These are phyloP conservation scores for Xyrauchen texanus DNA, from an alignment of 2,113 vertebrate genomes.

Conservation along the genomic window DNA sequence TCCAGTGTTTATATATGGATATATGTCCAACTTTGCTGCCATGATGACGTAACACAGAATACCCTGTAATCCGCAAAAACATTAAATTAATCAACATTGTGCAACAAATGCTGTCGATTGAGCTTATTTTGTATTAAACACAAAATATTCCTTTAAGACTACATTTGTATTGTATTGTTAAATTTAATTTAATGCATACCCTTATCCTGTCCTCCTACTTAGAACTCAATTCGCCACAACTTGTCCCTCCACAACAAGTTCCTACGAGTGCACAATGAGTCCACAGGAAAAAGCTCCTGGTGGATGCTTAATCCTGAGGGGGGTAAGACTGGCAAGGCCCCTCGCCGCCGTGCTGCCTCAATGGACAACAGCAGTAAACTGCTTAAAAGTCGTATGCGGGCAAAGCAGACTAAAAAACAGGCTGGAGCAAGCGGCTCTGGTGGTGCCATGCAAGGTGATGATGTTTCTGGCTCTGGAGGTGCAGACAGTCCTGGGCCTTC, in stretches of 20 bases:
- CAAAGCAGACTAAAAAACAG: constrained; percentile 91
- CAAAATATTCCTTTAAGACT: too few relatives aligned
- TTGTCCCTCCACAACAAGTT: constrained; percentile 98
- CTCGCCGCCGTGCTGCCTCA: constrained; percentile 89
- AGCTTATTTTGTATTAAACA: too few relatives aligned
- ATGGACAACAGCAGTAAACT: constrained; percentile 98
- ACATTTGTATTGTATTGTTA: background rate
- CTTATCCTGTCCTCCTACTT: constrained; percentile 40
- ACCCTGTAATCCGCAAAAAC: too few relatives aligned
- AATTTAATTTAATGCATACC: background rate
- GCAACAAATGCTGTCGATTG: too few relatives aligned
- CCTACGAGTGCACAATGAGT: constrained; percentile 98
- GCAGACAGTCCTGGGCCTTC: constrained; percentile 84
- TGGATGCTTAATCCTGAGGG: constrained; percentile 98
- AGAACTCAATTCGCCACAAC: constrained; percentile 99
- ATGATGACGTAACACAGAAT: constrained; percentile 68
- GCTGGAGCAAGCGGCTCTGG: constrained; percentile 62
- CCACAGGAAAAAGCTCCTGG: constrained; percentile 98
- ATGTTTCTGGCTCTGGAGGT: constrained; percentile 73
- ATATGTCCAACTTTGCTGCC: background rate
- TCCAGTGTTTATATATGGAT: too few relatives aligned
- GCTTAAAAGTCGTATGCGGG: constrained; percentile 86
- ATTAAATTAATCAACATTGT: too few relatives aligned
- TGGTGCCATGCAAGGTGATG: constrained; percentile 74
- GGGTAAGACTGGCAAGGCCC: constrained; percentile 88